phyloP scores from a whole-genome alignment of 1,140 invertebrate genomes.

The Diprion similis region DNA sequence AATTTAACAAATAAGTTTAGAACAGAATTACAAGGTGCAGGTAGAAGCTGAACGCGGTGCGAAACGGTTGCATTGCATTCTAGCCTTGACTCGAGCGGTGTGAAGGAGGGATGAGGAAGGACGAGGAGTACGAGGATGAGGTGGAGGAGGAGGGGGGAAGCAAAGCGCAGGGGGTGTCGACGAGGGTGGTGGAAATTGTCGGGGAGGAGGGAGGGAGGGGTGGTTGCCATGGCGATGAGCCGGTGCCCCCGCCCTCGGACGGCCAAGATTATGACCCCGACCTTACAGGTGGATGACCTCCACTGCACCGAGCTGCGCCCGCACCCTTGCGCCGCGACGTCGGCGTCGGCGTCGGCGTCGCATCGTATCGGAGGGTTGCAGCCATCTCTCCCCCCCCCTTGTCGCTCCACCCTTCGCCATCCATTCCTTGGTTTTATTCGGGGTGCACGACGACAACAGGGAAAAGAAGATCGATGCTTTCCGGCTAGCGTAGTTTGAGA shows the following conservation, averaged over 20 bases:
- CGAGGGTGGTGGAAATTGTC: conserved; percentile 20
- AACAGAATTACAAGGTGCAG: too few relatives aligned
- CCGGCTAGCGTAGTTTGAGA: too few relatives aligned
- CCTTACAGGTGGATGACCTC: conserved; percentile 64
- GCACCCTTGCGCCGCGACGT: conserved; percentile 36
- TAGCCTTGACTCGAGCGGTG: conserved; percentile 53
- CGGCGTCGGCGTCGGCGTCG: background rate
- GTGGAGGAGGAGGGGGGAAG: conserved; percentile 40
- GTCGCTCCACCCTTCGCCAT: too few relatives aligned
- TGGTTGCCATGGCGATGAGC: conserved; percentile 59
- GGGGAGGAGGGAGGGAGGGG: too few relatives aligned
- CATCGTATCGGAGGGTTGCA: background rate
- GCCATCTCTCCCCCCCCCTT: background rate
- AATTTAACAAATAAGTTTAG: too few relatives aligned
- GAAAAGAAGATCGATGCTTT: too few relatives aligned
- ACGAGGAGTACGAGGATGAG: conserved; percentile 26
- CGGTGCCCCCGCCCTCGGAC: conserved; percentile 26
- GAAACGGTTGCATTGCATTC: conserved; percentile 23
- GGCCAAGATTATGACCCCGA: conserved; percentile 57
- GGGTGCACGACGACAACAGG: too few relatives aligned
- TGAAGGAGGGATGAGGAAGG: background rate
- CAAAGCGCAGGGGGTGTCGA: background rate
- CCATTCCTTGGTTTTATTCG: too few relatives aligned
- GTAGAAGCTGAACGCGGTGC: too few relatives aligned
- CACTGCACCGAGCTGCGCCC: conserved; percentile 56